Evolutionary conservation across 2,113 vertebrate genomes (phyloP).

Genomic region (Mobula birostris): DNA sequence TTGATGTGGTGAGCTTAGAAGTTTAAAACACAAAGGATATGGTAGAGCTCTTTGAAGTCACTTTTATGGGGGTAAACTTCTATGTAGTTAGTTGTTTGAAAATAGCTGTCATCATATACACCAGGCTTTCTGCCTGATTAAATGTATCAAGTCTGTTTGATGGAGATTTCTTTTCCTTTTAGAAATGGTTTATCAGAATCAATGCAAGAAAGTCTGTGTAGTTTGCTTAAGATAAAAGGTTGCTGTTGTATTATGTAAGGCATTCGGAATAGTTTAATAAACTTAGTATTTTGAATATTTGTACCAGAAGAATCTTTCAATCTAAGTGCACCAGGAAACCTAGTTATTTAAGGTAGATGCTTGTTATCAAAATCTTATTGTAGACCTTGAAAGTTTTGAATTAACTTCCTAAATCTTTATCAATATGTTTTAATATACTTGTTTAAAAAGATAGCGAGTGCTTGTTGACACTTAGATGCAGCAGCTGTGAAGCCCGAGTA

Average conservation of each 20-base stretch:
- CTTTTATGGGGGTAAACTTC: constrained; percentile 53
- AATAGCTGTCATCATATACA: constrained; percentile 43
- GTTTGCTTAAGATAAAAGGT: neutral
- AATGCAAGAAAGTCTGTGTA: neutral
- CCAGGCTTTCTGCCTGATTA: constrained; percentile 44
- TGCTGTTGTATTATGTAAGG: neutral
- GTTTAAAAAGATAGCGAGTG: neutral
- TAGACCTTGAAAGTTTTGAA: neutral
- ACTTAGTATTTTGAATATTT: neutral
- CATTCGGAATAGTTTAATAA: neutral
- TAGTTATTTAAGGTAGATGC: neutral
- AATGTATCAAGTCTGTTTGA: constrained; percentile 47
- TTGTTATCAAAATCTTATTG: neutral
- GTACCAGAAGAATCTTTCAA: neutral
- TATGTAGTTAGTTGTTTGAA: constrained; percentile 60
- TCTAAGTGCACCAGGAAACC: neutral
- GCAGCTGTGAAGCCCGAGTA: neutral
- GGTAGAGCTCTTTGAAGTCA: constrained; percentile 56
- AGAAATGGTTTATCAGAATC: neutral
- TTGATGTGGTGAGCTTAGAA: constrained; percentile 65
- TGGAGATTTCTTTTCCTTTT: constrained; percentile 40
- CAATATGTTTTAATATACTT: neutral
- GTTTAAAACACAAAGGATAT: constrained; percentile 54
- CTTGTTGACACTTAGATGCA: neutral
- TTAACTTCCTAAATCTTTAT: neutral